Conservation (phyloP, 2,888 invertebrate species). For the Drosophila formosana region DNA sequence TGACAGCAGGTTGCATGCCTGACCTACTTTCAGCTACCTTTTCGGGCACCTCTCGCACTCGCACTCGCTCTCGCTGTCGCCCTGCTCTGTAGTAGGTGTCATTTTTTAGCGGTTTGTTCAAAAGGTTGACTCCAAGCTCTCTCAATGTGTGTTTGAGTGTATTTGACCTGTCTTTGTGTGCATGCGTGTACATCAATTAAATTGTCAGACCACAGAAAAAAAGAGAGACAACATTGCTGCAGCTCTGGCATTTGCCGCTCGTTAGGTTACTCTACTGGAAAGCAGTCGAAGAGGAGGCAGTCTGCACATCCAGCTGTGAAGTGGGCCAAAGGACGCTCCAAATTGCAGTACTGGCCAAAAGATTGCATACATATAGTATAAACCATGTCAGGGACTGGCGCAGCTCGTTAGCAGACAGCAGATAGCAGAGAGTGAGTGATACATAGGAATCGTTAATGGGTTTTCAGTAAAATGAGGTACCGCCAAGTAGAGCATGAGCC, state of each 20-base stretch:
- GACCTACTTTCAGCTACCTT: constrained; percentile 68
- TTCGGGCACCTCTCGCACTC: constrained; percentile 27
- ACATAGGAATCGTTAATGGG: constrained; percentile 50
- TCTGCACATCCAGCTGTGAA: constrained; percentile 25
- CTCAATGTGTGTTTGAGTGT: constrained; percentile 3
- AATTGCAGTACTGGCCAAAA: constrained; percentile 59
- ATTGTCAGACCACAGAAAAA: constrained; percentile 64
- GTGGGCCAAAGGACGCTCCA: constrained; percentile 57
- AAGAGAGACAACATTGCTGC: constrained; percentile 48
- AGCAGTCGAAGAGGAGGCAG: neutral
- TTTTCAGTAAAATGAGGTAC: constrained; percentile 30
- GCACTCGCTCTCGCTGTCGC: neutral
- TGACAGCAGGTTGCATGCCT: constrained; percentile 78
- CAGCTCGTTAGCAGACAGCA: constrained; percentile 63
- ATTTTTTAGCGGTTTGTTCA: constrained; percentile 75
- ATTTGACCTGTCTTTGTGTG: constrained; percentile 24
- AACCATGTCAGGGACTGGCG: constrained; percentile 65
- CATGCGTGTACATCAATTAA: constrained; percentile 75
- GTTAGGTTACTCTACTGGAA: constrained; percentile 55
- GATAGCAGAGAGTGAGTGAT: constrained; percentile 24
- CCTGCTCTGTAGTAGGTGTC: constrained; percentile 60
- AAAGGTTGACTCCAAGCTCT: constrained; percentile 51
- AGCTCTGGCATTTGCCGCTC: constrained; percentile 62
- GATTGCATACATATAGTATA: constrained; percentile 15
- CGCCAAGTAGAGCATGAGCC: constrained; percentile 14